phyloP scores from a whole-genome alignment of 2,888 invertebrate species.

The Stenodema calcarata region DNA sequence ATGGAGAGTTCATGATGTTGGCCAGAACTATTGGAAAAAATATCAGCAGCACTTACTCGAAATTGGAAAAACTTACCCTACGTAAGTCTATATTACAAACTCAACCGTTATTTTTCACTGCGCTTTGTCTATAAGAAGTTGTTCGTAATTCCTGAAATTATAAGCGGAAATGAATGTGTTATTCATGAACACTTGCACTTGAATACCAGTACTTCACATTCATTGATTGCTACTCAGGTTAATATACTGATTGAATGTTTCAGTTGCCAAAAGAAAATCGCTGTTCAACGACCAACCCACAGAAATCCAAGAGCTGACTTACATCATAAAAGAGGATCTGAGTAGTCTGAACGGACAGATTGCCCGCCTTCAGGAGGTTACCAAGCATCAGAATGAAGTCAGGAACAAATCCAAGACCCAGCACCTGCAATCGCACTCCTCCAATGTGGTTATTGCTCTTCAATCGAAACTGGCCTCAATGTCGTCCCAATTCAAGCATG shows the following conservation, averaged over 20 bases:
- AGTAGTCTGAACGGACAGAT: conserved; percentile 95
- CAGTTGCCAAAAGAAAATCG: conserved; percentile 97
- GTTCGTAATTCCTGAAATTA: neutral
- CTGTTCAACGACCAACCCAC: conserved; percentile 94
- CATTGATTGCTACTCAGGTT: no score
- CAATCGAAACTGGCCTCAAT: conserved; percentile 95
- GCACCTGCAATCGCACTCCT: conserved; percentile 90
- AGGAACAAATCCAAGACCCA: conserved; percentile 65
- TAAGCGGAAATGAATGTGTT: neutral
- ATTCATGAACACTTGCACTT: neutral
- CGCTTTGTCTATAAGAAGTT: no score
- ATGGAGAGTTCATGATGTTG: conserved; percentile 93
- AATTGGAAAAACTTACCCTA: conserved; percentile 93
- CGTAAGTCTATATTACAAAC: conserved; percentile 70
- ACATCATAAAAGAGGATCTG: conserved; percentile 96
- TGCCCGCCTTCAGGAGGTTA: conserved; percentile 85
- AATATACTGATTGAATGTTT: conserved; percentile 58
- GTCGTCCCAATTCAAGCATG: conserved; percentile 97
- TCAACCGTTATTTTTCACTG: no score
- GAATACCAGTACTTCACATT: no score
- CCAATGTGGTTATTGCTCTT: conserved; percentile 88
- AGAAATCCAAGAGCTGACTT: conserved; percentile 96
- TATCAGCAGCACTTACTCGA: conserved; percentile 93
- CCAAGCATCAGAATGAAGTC: conserved; percentile 71
- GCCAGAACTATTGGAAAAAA: conserved; percentile 94